Evolutionary conservation across 1,140 invertebrate genomes (phyloP).

Genomic region (Drosophila pseudoananassae): DNA sequence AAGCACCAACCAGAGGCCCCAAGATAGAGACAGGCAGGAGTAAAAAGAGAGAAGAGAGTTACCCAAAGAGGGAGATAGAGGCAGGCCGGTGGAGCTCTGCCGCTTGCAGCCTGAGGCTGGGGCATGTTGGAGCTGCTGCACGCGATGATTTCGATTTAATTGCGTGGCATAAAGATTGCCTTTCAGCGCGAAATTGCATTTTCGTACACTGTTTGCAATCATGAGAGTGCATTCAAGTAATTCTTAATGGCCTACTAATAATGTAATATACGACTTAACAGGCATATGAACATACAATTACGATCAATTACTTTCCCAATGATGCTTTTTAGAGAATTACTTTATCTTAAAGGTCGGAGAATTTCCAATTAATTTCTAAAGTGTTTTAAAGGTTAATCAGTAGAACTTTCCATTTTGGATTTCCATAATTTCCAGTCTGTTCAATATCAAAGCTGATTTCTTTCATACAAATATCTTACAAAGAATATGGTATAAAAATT

Average conservation of each 20-base stretch:
- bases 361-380: no score
- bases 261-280: slow-evolving; percentile 7
- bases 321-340: slow-evolving; percentile 1
- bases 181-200: slow-evolving; percentile 30
- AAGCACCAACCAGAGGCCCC: slow-evolving; percentile 2
- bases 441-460: no score
- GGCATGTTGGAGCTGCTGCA: slow-evolving; percentile 24
- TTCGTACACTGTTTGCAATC: slow-evolving; percentile 10
- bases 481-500: no score
- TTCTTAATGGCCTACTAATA: slow-evolving; percentile 27
- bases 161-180: slow-evolving; percentile 30
- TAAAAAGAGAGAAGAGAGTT: not conserved
- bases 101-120: slow-evolving; percentile 21
- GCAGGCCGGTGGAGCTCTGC: slow-evolving; percentile 40
- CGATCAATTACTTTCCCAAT: slow-evolving; percentile 6
- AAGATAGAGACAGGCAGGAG: not conserved
- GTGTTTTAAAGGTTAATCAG: not conserved
- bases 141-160: slow-evolving; percentile 46
- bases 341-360: no score
- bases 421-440: no score
- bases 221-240: slow-evolving; percentile 4
- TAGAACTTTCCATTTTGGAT: no score
- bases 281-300: slow-evolving; percentile 14
- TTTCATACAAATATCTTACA: no score
- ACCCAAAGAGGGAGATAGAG: slow-evolving; percentile 1